phyloP scores from a whole-genome alignment of 2,113 vertebrate genomes.

The Hiodon tergisus region DNA sequence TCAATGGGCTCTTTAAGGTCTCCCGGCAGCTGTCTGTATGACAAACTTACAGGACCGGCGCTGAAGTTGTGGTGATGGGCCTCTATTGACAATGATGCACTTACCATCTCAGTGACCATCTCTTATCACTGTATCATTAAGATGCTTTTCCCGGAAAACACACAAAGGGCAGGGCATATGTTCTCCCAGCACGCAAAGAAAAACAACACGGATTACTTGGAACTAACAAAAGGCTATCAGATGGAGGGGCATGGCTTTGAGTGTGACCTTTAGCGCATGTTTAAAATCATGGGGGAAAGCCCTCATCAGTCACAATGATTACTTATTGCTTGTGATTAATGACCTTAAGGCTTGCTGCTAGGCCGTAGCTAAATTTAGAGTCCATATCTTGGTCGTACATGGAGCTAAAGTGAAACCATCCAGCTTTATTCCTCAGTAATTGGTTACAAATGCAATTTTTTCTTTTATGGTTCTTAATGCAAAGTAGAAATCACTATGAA shows the following conservation, averaged over 20 bases:
- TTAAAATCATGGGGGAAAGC: background rate
- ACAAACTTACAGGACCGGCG: background rate
- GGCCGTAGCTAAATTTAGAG: slow-evolving; percentile 12
- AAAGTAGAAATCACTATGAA: no score
- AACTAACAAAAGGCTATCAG: background rate
- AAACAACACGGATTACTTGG: background rate
- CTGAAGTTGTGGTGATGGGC: background rate
- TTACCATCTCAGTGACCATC: slow-evolving; percentile 5
- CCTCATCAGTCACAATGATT: slow-evolving; percentile 5
- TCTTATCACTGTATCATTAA: slow-evolving; percentile 13
- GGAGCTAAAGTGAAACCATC: background rate
- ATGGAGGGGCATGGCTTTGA: background rate
- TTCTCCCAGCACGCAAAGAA: slow-evolving; percentile 3
- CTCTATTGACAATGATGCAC: background rate
- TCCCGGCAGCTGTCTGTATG: background rate
- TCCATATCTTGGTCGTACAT: background rate
- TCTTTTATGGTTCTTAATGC: no score
- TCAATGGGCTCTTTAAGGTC: background rate
- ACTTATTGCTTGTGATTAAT: background rate
- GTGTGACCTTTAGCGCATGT: slow-evolving; percentile 1
- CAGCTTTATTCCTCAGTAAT: background rate
- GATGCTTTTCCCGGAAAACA: slow-evolving; percentile 6
- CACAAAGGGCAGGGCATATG: background rate
- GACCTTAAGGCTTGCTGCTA: background rate
- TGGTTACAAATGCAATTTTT: no score